A percentile compares a stretch with the other conserved stretches of the same genome.
Evolutionary conservation across 2,113 vertebrate species (phyloP).

Genomic region (Fulica atra): DNA sequence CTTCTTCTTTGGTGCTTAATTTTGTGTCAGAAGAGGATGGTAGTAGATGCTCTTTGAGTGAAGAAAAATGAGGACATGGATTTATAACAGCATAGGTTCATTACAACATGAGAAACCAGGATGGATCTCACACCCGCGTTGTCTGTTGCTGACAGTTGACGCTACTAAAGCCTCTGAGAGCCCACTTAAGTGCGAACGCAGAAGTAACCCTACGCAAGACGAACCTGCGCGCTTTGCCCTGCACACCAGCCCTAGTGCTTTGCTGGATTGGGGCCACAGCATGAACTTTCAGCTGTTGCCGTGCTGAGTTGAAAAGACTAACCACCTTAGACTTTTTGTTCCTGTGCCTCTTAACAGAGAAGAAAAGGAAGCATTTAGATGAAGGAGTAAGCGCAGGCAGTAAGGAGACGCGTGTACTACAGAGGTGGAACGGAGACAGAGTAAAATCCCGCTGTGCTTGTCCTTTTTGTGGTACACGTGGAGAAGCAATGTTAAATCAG

Average conservation of each 20-base stretch:
- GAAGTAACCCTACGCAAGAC: fast-evolving
- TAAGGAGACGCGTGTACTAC: not conserved
- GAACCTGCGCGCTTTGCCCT: not conserved
- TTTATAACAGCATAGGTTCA: not conserved
- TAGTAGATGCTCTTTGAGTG: not conserved
- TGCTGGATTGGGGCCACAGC: not conserved
- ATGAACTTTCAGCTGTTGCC: not conserved
- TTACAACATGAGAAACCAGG: not conserved
- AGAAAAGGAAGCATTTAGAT: slow-evolving; percentile 22
- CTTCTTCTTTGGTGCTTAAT: not conserved
- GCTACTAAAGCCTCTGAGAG: not conserved
- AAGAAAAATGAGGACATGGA: not conserved
- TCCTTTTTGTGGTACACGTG: slow-evolving; percentile 63
- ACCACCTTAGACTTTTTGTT: not conserved
- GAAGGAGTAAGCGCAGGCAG: not conserved
- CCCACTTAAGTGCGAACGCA: not conserved
- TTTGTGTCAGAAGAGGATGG: not conserved
- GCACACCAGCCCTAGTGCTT: not conserved
- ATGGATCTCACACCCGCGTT: fast-evolving
- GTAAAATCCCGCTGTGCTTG: slow-evolving; percentile 68
- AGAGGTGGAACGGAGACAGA: slow-evolving; percentile 26
- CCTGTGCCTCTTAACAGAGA: not conserved
- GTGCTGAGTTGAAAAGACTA: not conserved
- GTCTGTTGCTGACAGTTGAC: not conserved
- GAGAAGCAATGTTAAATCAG: slow-evolving; percentile 62